Evolutionary conservation across 2,797 vertebrate species (phyloP).

Genomic region (Merluccius polli): DNA sequence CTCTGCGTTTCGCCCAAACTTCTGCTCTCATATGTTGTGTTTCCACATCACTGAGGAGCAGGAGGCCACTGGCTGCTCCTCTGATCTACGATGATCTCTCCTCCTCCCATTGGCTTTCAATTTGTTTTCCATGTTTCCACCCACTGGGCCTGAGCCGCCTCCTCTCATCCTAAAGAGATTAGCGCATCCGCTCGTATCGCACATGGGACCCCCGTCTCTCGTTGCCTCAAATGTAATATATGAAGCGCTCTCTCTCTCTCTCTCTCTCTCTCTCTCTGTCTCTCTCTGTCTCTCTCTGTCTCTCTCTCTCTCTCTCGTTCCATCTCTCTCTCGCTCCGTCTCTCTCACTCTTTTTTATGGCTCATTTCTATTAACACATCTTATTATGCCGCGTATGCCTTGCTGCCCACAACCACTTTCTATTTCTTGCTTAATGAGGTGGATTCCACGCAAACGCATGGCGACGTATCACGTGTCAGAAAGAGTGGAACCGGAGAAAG

Average conservation of each 20-base stretch:
- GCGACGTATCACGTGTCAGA: slow-evolving; percentile 54
- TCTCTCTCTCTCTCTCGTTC: no score
- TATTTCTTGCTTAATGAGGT: slow-evolving; percentile 61
- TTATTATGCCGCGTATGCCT: slow-evolving; percentile 58
- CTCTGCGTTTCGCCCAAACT: slow-evolving; percentile 18
- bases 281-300: background rate
- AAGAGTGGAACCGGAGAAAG: slow-evolving; percentile 38
- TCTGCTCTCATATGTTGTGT: slow-evolving; percentile 49
- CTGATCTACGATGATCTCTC: slow-evolving; percentile 32
- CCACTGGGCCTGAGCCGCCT: slow-evolving; percentile 46
- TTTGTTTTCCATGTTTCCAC: slow-evolving; percentile 57
- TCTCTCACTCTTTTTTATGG: slow-evolving; percentile 43
- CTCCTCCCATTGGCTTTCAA: slow-evolving; percentile 48
- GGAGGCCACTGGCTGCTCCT: slow-evolving; percentile 34
- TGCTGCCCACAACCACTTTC: slow-evolving; percentile 36
- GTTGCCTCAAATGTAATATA: slow-evolving; percentile 60
- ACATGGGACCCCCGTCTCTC: slow-evolving; percentile 50
- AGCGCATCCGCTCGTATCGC: slow-evolving; percentile 52
- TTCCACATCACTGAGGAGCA: slow-evolving; percentile 57
- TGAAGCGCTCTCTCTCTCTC: slow-evolving; percentile 44
- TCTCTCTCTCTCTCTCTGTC: background rate
- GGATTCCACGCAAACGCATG: slow-evolving; percentile 42
- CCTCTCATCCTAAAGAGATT: slow-evolving; percentile 57
- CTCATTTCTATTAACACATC: slow-evolving; percentile 69
- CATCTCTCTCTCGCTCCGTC: no score